Base-by-base conservation (phyloP, 2,888 invertebrate genomes). In the Himalopsyche japonica region DNA sequence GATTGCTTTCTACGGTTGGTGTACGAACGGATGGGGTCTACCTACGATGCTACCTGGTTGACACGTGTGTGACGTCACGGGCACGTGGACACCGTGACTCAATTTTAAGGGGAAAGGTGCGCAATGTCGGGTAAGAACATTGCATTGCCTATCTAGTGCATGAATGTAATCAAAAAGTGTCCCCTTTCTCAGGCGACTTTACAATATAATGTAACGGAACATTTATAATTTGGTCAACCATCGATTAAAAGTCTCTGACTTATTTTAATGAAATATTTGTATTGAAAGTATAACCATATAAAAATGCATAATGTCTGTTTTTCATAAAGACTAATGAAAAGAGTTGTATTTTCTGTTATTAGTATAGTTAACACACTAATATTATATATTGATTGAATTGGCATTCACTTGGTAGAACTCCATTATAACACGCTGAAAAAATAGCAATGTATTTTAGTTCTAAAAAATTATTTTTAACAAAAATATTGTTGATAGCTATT, bases 1-100 rank as follows among this genome's bases (percentile, higher is more conserved):
- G 81, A 81, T 81, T 81, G 81, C 81, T 37, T 43, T 76, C 81
- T 76, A 43, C 81, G 47, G 81, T 76, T 81, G 47, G 76, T 57
- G 57, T 24, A 10, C 10, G 8, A 20, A 7, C 57, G n/a, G 20
- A 57, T 57, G 57, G 57, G 57, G 57, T 15, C 20, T 57, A 24
- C 57, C n/a, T 24, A 20, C 20, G 20, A 20, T 24, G 57, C 57
- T 57, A 57, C 57, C 57, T 57, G 57, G 57, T 7, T 15, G 43
- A 57, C 57, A 57, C 57, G 76, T 32, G 30, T 43, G 81, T 81
- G 81, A 81, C 81, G 81, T 81, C 81, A 81, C 76, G 43, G 76
- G 20, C 76, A 76, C 81, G 76, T 81, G 70, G 76, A 43, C 81
- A 47, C 64, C 76, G 81, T 81, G 81, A 81, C 76, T 81, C 81